Evolutionary conservation across 1,140 invertebrate genomes (phyloP), one percentile per base, ranked within the genome.

Genomic region (Lucilia sericata): DNA sequence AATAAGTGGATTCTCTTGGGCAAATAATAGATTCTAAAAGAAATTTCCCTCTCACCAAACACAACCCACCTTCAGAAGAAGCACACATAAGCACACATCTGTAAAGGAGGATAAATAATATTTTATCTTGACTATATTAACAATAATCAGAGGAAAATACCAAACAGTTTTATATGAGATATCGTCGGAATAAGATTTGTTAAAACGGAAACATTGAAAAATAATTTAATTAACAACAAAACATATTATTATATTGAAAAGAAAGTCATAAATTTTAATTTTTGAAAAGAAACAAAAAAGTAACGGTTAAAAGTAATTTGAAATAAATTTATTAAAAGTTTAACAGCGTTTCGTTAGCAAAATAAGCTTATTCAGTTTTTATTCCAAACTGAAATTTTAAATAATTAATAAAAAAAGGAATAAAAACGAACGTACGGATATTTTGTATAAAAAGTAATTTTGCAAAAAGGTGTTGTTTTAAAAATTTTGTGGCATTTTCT

Each of bases 111-210:
- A 42, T 42, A 42, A 42, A 42, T 8, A 7, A 3, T 42, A 42
- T 42, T 42, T 42, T 42, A 42, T 42, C 42, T 42, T 10, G 65
- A 70, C 19, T 85, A 85, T 85, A 85, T 85, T 82, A 81, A 75
- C 47, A 19, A 51, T 80, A 55, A 14, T 75, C 19, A 12, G 17
- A 55, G 76, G 82, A 75, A 78, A 83, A 82, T n/a, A 21, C 65
- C n/a, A 12, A 9, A 47, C 83, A 85, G 84, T 85, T 85, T 85
- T 85, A 83, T 85, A 85, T 85, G 84, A 85, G 78, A 85, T 85
- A 85, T 85, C 84, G 76, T 85, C 84, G 82, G 82, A 84, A 85
- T 85, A 85, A 74, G 82, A 82, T 74, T 65, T 74, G 74, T 42
- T 25, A 14, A 83, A 55, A 74, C 82, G 82, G 82, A 83, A 74